Conservation (phyloP, 2,797 vertebrate species). For the Typhlichthys eigenmanni region DNA sequence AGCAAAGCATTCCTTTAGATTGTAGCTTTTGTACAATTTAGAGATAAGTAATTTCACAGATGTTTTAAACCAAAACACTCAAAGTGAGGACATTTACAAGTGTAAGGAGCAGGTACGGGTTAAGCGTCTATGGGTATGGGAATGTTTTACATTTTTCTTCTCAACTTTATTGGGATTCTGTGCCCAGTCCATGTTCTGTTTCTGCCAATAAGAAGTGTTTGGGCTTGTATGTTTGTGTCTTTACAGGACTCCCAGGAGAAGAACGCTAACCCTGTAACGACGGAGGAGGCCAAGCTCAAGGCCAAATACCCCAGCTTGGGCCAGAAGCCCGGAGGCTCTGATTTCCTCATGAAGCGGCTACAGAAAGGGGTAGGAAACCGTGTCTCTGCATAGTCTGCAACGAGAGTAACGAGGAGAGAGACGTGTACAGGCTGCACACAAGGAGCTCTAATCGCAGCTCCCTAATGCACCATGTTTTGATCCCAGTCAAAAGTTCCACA, state of each 20-base stretch:
- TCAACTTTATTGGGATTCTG: neutral
- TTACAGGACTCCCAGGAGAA: slow-evolving; percentile 89
- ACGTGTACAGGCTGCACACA: too few species aligned
- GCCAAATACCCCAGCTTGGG: slow-evolving; percentile 90
- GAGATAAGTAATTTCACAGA: too few species aligned
- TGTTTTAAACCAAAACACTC: too few species aligned
- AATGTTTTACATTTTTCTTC: neutral
- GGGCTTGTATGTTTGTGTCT: slow-evolving; percentile 23
- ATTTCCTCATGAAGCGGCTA: slow-evolving; percentile 97
- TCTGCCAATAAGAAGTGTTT: slow-evolving; percentile 10
- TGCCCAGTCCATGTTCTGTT: neutral
- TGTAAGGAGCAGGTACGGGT: neutral
- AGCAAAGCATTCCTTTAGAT: too few species aligned
- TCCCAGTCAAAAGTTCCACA: too few species aligned
- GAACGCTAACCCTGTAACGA: slow-evolving; percentile 84
- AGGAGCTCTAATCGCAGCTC: too few species aligned
- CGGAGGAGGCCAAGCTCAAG: slow-evolving; percentile 93
- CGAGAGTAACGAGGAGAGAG: too few species aligned
- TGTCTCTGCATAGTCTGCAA: too few species aligned
- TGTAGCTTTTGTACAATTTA: too few species aligned
- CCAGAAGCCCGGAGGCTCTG: slow-evolving; percentile 91
- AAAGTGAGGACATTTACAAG: neutral
- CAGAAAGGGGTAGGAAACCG: slow-evolving; percentile 86
- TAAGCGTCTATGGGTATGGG: neutral
- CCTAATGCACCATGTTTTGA: too few species aligned